Evolutionary conservation across 2,113 vertebrate genomes (phyloP), one percentile per base, ranked within the genome.

Genomic region (Platichthys flesus): DNA sequence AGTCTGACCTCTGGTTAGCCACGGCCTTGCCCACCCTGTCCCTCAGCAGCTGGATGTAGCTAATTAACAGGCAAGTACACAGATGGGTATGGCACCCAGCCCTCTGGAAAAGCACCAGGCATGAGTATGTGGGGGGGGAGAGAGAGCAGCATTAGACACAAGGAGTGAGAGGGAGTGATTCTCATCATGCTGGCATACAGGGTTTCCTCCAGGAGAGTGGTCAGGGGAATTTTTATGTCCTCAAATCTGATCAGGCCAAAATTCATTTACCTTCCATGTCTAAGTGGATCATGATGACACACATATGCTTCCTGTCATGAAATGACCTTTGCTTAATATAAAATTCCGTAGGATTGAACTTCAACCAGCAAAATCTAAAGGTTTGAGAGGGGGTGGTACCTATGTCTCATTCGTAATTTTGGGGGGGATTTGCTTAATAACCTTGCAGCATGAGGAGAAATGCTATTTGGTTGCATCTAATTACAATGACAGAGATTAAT

Each of bases 11-110:
- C 67, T 75, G 84, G 24, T 84, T 79, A 71, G 74, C 57, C 15
- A 47, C 73, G 70, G 74, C 76, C 82, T 63, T 49, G 42, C 54
- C 67, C 23, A 12, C 18, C 3, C 55, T 23, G 74, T 84, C 76
- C 83, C 81, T 71, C 52, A 70, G 82, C 85, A 83, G 84, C 87
- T 87, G 85, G 57, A 26, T 86, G 64, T 68, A 83, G 82, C 72
- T 92, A 85, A 89, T 89, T 89, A 84, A 37, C 77, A 84, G 76
- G 13, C 35, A 45, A 40, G 21, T 52, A 31, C 63, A 57, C 85
- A 87, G 78, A 84, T 76, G 76, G 73, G 64, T 64, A 55, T 84
- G 45, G 61, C 60, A 58, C 57, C 57, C 21, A 58, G 67, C 67
- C 74, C 64, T 69, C 24, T 83, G 75, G 74, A 74, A 63, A 76